Percentiles rank a stretch among this genome's conserved stretches.
Evolutionary conservation across 2,113 vertebrate genomes (phyloP).

Genomic region (Cathartes aura): DNA sequence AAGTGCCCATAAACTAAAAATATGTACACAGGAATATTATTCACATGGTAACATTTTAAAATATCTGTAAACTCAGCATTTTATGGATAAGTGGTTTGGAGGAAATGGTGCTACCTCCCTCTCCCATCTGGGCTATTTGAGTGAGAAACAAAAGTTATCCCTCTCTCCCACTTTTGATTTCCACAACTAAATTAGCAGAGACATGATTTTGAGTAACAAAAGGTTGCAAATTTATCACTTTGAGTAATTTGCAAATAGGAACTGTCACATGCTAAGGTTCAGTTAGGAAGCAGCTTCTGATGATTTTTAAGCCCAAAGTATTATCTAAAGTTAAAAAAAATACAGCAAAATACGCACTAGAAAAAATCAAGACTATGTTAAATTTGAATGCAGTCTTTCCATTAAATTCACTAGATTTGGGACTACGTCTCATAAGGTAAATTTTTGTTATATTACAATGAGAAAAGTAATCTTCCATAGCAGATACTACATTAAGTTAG

Average conservation of each 20-base stretch:
- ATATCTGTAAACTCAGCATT: constrained; percentile 50
- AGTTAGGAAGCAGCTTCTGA: background rate
- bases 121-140: background rate
- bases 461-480: background rate
- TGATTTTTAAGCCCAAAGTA: background rate
- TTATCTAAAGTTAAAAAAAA: background rate
- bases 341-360: accelerated
- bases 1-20: constrained; percentile 34
- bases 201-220: background rate
- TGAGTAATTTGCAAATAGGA: background rate
- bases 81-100: constrained; percentile 23
- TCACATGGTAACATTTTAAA: constrained; percentile 47
- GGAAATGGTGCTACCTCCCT: background rate
- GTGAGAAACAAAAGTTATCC: background rate
- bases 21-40: constrained; percentile 24
- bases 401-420: background rate
- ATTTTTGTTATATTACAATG: background rate
- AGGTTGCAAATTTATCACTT: background rate
- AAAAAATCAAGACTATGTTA: background rate
- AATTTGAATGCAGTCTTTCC: background rate
- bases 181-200: background rate
- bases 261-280: background rate
- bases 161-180: background rate
- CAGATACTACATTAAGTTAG: background rate
- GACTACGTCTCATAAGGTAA: too few relatives aligned